Base-by-base conservation (phyloP, 2,113 vertebrate species). In the Gymnocephalus cernua region DNA sequence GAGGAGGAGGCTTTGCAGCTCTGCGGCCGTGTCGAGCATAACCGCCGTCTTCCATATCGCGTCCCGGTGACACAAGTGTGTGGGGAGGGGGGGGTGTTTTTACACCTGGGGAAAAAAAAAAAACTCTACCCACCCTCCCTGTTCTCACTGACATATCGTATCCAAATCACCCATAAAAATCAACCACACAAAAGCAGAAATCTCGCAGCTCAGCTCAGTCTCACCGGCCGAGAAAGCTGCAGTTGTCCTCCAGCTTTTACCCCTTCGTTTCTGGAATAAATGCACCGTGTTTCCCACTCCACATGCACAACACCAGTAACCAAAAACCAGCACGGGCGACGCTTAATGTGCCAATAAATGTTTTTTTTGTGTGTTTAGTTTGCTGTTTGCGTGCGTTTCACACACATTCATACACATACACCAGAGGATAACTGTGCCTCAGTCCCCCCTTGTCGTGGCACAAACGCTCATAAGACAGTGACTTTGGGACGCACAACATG, bases 401-500 rank as follows among this genome's bases (percentile, higher is more conserved):
- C 75, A 74, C 65, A 82, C 56, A 16, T 35, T n/a, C 48, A 58
- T 19, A 45, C 58, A 58, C 66, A 56, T 63, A 70, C 69, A 77
- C 16, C 50, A 64, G 53, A 67, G 68, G 29, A 74, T 41, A 41
- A 41, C 38, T 41, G 38, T 70, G 79, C 54, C 70, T 83, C 84
- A 69, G 76, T 83, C 82, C 67, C 82, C 75, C 53, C 74, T 68
- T 72, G 81, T 78, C 87, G 83, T 84, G 87, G 66, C 80, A 74
- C 29, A 73, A 63, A 83, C 89, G 82, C 77, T 67, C 86, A 66
- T 70, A 25, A 91, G 74, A 85, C 86, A 82, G 75, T 75, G 86
- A 80, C 86, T 83, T 88, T 75, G 68, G 53, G 62, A 83, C 56
- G 63, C 35, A 51, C 0, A 62, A n/a, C 87, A 54, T 83, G 73